Conservation (phyloP, 2,888 invertebrate genomes). For the Lasioglossum morio region DNA sequence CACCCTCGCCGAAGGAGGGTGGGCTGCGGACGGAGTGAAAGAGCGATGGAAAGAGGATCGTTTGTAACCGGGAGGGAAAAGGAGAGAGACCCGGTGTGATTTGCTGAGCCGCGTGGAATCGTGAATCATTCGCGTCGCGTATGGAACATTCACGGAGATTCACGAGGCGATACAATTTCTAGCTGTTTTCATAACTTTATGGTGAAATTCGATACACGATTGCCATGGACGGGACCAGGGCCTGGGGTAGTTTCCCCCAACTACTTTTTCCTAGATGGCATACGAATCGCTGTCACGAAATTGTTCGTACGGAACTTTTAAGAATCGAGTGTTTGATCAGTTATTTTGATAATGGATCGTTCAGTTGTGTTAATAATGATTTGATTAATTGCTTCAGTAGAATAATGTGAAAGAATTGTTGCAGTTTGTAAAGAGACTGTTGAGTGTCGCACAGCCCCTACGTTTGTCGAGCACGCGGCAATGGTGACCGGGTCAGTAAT, state of each 20-base stretch:
- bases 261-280: neutral
- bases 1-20: slow-evolving; percentile 55
- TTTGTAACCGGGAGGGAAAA: neutral
- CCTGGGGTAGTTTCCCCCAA: neutral
- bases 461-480: neutral
- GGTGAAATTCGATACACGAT: neutral
- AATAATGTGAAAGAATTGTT: neutral
- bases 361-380: neutral
- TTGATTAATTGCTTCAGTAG: neutral
- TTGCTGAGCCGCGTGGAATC: slow-evolving; percentile 61
- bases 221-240: neutral
- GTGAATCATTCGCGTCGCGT: slow-evolving; percentile 64
- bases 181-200: slow-evolving; percentile 28
- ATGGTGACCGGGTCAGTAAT: neutral
- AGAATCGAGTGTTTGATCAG: no score
- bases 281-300: neutral
- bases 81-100: slow-evolving; percentile 49
- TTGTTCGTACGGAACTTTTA: neutral
- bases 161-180: slow-evolving; percentile 57
- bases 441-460: neutral
- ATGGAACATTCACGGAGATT: slow-evolving; percentile 66
- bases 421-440: neutral
- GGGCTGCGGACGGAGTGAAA: neutral
- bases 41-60: neutral
- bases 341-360: no score